phyloP scores from a whole-genome alignment of 2,113 vertebrate species.

The Micromys minutus region DNA sequence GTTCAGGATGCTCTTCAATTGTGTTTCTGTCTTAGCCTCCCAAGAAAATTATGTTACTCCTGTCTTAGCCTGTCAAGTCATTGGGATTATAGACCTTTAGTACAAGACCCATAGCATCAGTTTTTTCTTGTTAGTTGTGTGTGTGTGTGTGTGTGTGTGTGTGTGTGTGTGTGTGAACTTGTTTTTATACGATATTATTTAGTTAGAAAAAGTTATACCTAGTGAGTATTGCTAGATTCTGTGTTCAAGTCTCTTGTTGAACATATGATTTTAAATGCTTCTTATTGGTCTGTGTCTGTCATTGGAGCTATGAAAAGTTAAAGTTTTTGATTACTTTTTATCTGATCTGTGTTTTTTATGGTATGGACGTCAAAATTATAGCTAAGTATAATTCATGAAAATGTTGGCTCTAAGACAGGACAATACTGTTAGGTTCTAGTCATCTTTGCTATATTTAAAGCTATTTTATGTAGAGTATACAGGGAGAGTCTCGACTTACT shows the following conservation, averaged over 20 bases:
- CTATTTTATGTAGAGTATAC: not conserved
- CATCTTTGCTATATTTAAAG: not conserved
- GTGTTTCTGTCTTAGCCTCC: not conserved
- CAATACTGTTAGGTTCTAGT: not conserved
- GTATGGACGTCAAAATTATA: not conserved
- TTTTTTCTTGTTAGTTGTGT: not conserved
- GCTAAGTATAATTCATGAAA: not conserved
- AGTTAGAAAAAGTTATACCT: not conserved
- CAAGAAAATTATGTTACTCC: not conserved
- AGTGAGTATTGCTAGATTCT: not conserved
- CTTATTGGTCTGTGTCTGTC: not conserved
- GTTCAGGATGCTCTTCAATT: not conserved
- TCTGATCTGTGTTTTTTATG: not conserved
- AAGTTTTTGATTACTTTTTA: not conserved
- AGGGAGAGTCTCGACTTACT: not conserved
- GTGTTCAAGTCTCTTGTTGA: not conserved
- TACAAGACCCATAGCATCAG: not conserved
- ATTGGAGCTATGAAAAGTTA: not conserved
- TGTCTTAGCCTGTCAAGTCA: not conserved
- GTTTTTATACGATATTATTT: not conserved
- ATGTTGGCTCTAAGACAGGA: not conserved
- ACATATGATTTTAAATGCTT: not conserved
- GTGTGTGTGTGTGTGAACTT: too few species aligned
- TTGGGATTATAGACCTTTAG: not conserved
- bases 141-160: not conserved